phyloP scores from a whole-genome alignment of 2,888 invertebrate species.

The Homarus gammarus region DNA sequence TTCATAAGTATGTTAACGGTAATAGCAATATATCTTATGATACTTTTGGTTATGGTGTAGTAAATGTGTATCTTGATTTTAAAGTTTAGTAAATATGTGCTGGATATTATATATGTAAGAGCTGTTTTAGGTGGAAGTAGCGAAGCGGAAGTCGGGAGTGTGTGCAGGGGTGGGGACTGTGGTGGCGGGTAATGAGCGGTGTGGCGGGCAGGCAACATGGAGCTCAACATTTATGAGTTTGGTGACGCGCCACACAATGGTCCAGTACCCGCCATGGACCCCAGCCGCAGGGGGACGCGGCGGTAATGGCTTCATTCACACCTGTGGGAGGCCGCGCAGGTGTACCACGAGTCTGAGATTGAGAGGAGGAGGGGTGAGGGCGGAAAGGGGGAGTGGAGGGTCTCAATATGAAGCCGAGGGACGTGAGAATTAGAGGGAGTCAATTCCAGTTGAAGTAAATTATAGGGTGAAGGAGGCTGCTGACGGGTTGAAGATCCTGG shows the following conservation, averaged over 20 bases:
- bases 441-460: background rate
- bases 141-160: conserved; percentile 26
- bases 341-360: conserved; percentile 7
- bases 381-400: background rate
- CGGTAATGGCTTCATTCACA: conserved; percentile 64
- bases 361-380: too few species aligned
- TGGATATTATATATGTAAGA: too few species aligned
- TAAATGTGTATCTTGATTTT: too few species aligned
- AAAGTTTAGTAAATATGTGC: too few species aligned
- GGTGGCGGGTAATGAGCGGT: conserved; percentile 4
- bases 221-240: conserved; percentile 43
- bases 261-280: conserved; percentile 4
- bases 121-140: background rate
- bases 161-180: background rate
- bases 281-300: background rate
- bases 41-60: too few species aligned
- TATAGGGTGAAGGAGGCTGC: background rate
- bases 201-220: conserved; percentile 33
- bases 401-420: background rate
- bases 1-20: too few species aligned
- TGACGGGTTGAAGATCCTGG: background rate
- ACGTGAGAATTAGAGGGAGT: conserved; percentile 2
- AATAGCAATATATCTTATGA: too few species aligned
- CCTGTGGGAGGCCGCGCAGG: conserved; percentile 43
- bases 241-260: conserved; percentile 43